Conservation (phyloP, 1,140 invertebrate genomes). For the Holotrichia oblita region DNA sequence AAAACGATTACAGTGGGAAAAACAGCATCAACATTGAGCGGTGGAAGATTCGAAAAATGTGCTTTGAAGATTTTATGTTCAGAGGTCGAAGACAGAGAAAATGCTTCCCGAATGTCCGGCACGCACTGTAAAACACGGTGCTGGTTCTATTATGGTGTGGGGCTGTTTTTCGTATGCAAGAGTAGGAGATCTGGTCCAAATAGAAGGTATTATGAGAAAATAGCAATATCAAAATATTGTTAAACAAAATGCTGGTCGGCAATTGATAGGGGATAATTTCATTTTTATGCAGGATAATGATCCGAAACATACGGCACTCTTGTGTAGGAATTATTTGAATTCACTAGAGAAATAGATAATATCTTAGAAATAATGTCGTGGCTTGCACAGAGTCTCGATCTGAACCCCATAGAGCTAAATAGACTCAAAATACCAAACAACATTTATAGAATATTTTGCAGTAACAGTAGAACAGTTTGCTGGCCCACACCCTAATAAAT, state of each 20-base stretch:
- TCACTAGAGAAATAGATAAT: not conserved
- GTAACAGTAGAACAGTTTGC: too few relatives aligned
- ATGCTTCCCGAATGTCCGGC: not conserved
- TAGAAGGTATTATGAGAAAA: not conserved
- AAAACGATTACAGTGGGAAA: constrained; percentile 44
- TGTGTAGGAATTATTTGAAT: too few relatives aligned
- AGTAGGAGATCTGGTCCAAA: too few relatives aligned
- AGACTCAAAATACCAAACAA: too few relatives aligned
- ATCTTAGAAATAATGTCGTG: constrained; percentile 43
- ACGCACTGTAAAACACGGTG: not conserved
- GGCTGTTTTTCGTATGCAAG: not conserved
- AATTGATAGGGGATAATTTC: too few relatives aligned
- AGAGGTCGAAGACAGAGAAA: not conserved
- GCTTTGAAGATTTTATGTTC: constrained; percentile 31
- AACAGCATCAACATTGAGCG: constrained; percentile 47
- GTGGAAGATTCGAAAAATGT: constrained; percentile 48
- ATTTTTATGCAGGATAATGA: too few relatives aligned
- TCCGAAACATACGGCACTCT: too few relatives aligned
- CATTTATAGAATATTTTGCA: too few relatives aligned
- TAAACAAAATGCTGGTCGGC: not conserved
- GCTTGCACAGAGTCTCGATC: constrained; percentile 57
- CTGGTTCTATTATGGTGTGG: not conserved
- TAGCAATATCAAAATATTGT: not conserved
- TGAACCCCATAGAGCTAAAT: constrained; percentile 58
- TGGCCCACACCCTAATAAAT: too few relatives aligned